Base-by-base conservation (phyloP, 2,113 vertebrate species). In the Drymodes brunneopygia region DNA sequence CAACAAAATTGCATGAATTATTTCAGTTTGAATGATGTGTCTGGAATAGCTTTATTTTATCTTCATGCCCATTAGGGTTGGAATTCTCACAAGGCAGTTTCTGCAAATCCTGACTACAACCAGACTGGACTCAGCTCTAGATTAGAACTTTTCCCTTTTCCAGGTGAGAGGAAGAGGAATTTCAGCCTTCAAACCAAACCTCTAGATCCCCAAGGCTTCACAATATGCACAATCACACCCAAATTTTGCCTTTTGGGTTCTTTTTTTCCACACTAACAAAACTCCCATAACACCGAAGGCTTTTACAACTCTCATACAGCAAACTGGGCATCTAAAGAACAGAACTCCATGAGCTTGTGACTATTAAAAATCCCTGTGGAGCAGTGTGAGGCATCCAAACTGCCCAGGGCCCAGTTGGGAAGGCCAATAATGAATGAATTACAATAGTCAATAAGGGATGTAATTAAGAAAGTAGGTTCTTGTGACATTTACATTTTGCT, bases 361-460 rank as follows among this genome's bases (percentile, higher is more conserved):
- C 81, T 36, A 35, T 94, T 87, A 81, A 87, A 94, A 95, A 57
- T 67, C 81, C 78, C 86, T 11, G 20, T 56, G 89, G 86, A 89
- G 65, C n/a, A 36, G 15, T 64, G 42, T 12, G 45, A 89, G 60
- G 65, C 23, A 50, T 51, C 69, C 88, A 42, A 82, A 87, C 44
- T 64, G 80, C 69, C 84, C 72, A 81, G 53, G 61, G 86, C 57
- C 29, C 15, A 45, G 57, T 57, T 61, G 36, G 77, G 78, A 89
- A 90, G 91, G 58, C 89, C 70, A 95, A 16, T 87, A 81, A 87
- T 81, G 72, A 94, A 91, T 96, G 61, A 95, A 91, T 95, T 95
- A 90, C 81, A 89, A 45, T 20, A 89, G 77, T 65, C 65, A 85
- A 45, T 87, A 94, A 38, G 58, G 83, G 70, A 81, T 67, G 45